phyloP scores from a whole-genome alignment of 2,888 invertebrate genomes.

The Hofmannophila pseudospretella region DNA sequence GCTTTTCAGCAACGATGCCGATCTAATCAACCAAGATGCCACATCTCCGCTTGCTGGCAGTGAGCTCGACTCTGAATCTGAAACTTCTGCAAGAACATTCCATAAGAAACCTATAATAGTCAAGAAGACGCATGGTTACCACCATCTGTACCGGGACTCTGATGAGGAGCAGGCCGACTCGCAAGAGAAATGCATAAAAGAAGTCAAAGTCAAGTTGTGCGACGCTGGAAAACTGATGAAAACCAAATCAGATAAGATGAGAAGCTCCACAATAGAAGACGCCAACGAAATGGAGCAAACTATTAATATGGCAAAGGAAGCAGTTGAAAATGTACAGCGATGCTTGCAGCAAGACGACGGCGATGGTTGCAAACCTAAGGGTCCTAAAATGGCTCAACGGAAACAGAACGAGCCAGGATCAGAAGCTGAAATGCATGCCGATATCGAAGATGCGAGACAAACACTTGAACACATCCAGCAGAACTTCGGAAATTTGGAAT shows the following conservation, averaged over 20 bases:
- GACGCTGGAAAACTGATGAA: constrained; percentile 34
- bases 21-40: not conserved
- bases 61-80: constrained; percentile 19
- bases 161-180: constrained; percentile 54
- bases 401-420: constrained; percentile 28
- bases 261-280: constrained; percentile 25
- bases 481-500: constrained; percentile 44
- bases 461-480: constrained; percentile 51
- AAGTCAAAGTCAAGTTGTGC: constrained; percentile 58
- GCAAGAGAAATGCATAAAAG: constrained; percentile 46
- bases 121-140: constrained; percentile 52
- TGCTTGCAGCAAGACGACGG: too few relatives aligned
- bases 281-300: constrained; percentile 42
- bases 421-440: constrained; percentile 45
- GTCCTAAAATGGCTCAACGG: constrained; percentile 22
- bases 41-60: constrained; percentile 2
- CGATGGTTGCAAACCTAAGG: constrained; percentile 25
- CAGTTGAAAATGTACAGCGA: constrained; percentile 54
- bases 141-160: constrained; percentile 51
- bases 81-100: constrained; percentile 31
- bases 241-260: constrained; percentile 27
- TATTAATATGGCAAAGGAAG: constrained; percentile 57
- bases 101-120: constrained; percentile 52
- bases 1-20: constrained; percentile 5
- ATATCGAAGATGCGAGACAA: constrained; percentile 51